Conservation (phyloP, 1,140 invertebrate species). For the Acyrthosiphon pisum region DNA sequence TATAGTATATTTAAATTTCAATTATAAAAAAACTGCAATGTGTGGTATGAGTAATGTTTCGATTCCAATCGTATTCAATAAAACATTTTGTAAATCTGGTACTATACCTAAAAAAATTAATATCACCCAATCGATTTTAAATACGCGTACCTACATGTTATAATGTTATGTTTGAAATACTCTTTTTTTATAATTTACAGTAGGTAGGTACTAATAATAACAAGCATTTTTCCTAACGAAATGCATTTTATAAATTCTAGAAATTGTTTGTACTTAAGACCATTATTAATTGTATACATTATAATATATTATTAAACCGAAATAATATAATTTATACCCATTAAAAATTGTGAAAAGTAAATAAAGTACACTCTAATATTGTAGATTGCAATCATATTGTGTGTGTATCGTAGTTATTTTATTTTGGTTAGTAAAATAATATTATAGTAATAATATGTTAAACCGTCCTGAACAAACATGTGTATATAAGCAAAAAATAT, state of each 20-base stretch:
- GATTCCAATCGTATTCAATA: background rate
- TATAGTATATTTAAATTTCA: background rate
- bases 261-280: background rate
- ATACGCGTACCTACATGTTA: background rate
- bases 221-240: background rate
- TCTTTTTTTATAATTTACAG: background rate
- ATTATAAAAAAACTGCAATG: background rate
- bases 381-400: constrained; percentile 5
- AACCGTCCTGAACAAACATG: background rate
- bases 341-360: background rate
- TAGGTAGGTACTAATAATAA: no score
- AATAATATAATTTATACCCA: background rate
- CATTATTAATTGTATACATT: background rate
- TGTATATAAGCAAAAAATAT: background rate
- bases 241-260: background rate
- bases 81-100: background rate
- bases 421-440: background rate
- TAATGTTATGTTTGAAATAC: background rate
- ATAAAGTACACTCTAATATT: background rate
- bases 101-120: background rate
- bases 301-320: background rate
- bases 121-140: background rate
- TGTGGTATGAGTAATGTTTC: background rate
- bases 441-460: background rate
- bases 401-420: background rate